phyloP scores from a whole-genome alignment of 2,888 invertebrate genomes.

The Heliconius ethilla region DNA sequence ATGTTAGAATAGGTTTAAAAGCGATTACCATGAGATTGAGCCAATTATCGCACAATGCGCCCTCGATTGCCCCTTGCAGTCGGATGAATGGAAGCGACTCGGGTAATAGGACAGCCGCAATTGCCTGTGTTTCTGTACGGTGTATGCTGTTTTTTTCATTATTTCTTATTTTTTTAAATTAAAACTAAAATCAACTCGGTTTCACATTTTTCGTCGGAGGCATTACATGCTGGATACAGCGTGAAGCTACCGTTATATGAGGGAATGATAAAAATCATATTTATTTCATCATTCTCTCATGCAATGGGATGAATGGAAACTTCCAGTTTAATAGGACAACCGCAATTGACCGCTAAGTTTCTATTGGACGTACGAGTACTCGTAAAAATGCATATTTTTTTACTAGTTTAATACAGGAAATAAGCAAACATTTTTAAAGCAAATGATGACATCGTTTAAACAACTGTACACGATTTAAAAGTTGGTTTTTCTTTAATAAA shows the following conservation, averaged over 20 bases:
- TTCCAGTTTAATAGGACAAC: neutral
- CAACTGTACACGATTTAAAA: neutral
- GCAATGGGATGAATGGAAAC: neutral
- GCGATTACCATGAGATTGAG: constrained; percentile 48
- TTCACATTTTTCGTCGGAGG: no score
- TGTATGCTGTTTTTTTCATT: neutral
- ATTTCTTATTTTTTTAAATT: neutral
- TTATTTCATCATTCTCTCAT: neutral
- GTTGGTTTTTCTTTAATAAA: neutral
- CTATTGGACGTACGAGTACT: neutral
- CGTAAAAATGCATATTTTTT: neutral
- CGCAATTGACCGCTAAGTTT: neutral
- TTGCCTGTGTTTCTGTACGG: constrained; percentile 28
- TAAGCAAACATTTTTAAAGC: neutral
- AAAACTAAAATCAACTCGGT: neutral
- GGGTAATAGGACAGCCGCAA: constrained; percentile 31
- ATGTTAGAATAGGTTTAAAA: constrained; percentile 40
- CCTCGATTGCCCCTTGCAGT: constrained; percentile 47
- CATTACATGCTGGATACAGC: neutral
- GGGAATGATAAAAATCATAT: no score
- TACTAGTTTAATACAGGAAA: neutral
- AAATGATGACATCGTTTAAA: neutral
- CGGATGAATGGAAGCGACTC: constrained; percentile 45
- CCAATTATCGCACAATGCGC: constrained; percentile 53
- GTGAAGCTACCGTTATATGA: neutral